Evolutionary conservation across 1,140 invertebrate species (phyloP).

Genomic region (Scylla paramamosain): DNA sequence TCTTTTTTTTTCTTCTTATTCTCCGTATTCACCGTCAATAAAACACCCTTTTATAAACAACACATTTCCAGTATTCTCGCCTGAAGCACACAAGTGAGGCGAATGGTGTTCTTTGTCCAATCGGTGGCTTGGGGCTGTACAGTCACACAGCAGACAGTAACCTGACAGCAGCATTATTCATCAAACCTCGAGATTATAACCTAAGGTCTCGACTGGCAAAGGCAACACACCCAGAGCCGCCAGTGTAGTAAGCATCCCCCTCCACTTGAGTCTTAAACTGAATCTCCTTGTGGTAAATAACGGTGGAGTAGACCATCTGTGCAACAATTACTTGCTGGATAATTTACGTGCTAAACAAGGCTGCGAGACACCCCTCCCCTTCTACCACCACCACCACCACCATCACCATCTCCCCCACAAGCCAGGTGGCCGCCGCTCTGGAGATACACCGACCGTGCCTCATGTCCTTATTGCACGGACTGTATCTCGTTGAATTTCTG

Average conservation of each 20-base stretch:
- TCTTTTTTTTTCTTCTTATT: no score
- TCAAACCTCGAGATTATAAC: no score
- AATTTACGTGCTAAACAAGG: slow-evolving; percentile 14
- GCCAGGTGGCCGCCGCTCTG: background rate
- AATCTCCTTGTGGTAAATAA: background rate
- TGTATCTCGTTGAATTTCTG: slow-evolving; percentile 46
- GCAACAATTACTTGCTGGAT: background rate
- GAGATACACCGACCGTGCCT: background rate
- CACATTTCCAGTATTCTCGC: no score
- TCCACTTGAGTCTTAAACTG: background rate
- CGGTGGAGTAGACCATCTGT: background rate
- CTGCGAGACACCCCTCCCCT: background rate
- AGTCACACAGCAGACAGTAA: background rate
- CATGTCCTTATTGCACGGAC: slow-evolving; percentile 50
- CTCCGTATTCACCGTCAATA: no score
- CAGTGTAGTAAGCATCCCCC: background rate
- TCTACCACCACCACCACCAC: background rate
- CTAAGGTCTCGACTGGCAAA: background rate
- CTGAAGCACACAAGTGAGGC: no score
- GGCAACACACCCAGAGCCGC: background rate
- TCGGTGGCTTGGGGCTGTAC: background rate
- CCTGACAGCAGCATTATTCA: background rate
- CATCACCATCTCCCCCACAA: background rate
- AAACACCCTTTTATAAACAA: no score
- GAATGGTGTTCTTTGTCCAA: background rate